phyloP scores from a whole-genome alignment of 2,888 invertebrate species.

The Altica lythri region DNA sequence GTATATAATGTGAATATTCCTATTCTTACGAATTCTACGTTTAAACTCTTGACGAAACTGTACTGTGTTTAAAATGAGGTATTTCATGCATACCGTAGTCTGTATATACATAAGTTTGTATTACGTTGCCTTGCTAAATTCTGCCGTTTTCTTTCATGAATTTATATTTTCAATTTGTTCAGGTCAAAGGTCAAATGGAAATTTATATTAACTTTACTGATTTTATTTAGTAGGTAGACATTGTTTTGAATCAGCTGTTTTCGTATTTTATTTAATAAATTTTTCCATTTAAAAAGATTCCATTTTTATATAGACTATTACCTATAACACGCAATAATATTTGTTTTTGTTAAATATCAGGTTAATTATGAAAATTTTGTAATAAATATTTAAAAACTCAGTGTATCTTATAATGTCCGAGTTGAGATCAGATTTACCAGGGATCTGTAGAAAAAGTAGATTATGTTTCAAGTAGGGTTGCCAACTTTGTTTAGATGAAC shows the following conservation, averaged over 20 bases:
- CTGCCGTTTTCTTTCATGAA: constrained; percentile 19
- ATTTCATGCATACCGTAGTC: constrained; percentile 13
- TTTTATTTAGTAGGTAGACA: neutral
- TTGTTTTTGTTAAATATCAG: too few relatives aligned
- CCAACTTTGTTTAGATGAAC: too few relatives aligned
- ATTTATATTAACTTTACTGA: constrained; percentile 4
- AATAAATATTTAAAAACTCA: too few relatives aligned
- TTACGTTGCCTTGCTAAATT: constrained; percentile 9
- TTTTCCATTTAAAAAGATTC: too few relatives aligned
- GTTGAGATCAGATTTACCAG: too few relatives aligned
- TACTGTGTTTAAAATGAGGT: constrained; percentile 21
- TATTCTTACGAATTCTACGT: constrained; percentile 30
- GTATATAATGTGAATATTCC: constrained; percentile 25
- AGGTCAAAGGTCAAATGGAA: constrained; percentile 28
- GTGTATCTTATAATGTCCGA: too few relatives aligned
- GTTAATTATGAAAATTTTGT: too few relatives aligned
- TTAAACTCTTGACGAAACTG: constrained; percentile 31
- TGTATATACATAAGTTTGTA: too few relatives aligned
- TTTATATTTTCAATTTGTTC: constrained; percentile 20
- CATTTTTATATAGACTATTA: too few relatives aligned
- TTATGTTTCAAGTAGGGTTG: too few relatives aligned
- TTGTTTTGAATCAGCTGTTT: constrained; percentile 19
- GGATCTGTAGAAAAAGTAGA: too few relatives aligned
- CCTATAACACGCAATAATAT: too few relatives aligned
- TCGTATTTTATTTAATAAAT: neutral